Conservation (phyloP, 2,797 vertebrate species). For the Glossophaga mutica region DNA sequence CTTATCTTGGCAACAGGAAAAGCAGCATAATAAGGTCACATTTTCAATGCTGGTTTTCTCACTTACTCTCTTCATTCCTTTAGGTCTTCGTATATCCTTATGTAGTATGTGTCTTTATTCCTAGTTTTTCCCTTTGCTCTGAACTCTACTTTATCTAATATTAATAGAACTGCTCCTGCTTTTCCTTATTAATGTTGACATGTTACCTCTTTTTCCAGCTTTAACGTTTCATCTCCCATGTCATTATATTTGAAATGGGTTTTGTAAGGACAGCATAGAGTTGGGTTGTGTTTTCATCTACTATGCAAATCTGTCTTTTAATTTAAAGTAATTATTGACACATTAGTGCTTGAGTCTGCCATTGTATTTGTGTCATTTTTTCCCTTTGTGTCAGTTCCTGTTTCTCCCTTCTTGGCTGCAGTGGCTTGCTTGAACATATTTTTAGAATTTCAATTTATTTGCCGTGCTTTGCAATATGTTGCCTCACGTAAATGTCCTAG, state of each 20-base stretch:
- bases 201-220: not conserved
- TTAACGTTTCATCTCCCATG: not conserved
- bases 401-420: not conserved
- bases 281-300: not conserved
- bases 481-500: not conserved
- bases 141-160: not conserved
- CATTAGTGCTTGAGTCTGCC: not conserved
- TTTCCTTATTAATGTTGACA: not conserved
- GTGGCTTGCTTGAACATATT: not conserved
- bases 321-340: not conserved
- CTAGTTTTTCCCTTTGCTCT: conserved; percentile 1
- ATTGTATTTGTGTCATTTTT: not conserved
- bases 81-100: not conserved
- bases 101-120: not conserved
- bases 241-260: not conserved
- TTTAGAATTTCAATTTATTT: not conserved
- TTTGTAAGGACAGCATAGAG: not conserved
- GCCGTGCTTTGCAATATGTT: not conserved
- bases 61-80: not conserved
- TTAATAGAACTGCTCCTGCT: not conserved
- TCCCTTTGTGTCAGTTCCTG: not conserved
- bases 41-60: not conserved
- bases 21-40: not conserved
- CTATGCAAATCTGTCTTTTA: not conserved
- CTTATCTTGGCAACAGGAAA: not conserved